Conservation (phyloP, 2,797 vertebrate genomes). For the Pseudopleuronectes americanus region DNA sequence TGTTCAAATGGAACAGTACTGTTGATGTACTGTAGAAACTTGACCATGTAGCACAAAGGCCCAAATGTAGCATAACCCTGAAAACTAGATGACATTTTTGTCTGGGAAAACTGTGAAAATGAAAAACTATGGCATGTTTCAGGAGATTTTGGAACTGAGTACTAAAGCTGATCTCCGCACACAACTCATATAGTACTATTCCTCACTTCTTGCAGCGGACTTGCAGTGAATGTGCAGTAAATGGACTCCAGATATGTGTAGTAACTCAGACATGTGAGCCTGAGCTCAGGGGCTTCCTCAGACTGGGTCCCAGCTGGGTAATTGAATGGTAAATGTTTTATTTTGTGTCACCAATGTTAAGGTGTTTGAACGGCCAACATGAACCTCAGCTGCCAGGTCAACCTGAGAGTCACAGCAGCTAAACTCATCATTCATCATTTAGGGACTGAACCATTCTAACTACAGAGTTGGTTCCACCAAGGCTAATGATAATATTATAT, state of each 20-base stretch:
- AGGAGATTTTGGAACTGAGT: too few relatives aligned
- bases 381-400: constrained; percentile 35
- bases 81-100: too few relatives aligned
- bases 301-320: constrained; percentile 29
- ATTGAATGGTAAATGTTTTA: constrained; percentile 60
- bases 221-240: constrained; percentile 17
- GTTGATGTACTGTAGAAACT: too few relatives aligned
- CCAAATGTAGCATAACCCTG: too few relatives aligned
- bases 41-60: too few relatives aligned
- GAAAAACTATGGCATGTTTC: neutral
- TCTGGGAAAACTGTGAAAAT: too few relatives aligned
- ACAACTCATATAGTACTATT: neutral
- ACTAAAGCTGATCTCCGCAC: too few relatives aligned
- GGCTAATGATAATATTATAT: neutral
- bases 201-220: constrained; percentile 1
- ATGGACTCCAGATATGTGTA: constrained; percentile 10
- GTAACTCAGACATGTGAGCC: constrained; percentile 19
- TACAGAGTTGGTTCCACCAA: neutral
- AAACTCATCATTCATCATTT: constrained; percentile 4
- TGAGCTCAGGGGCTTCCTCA: constrained; percentile 17
- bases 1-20: neutral
- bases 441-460: neutral
- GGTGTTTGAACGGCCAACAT: constrained; percentile 17
- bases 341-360: constrained; percentile 22
- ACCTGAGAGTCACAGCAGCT: neutral